Base-by-base conservation (phyloP, 2,113 vertebrate genomes). In the Nematolebias whitei region DNA sequence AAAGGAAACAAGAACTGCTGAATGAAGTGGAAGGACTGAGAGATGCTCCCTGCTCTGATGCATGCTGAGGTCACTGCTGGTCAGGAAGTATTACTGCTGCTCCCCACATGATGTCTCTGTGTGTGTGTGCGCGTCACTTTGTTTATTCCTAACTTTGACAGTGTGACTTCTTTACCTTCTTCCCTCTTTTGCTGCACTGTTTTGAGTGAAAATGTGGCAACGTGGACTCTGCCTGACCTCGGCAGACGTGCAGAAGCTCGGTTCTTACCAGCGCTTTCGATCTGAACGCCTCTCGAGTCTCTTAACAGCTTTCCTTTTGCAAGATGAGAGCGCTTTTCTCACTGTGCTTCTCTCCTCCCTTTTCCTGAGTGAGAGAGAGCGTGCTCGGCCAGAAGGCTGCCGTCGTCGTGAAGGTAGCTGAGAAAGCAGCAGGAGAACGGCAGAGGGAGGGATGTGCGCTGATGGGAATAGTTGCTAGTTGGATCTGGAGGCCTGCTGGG, bases 381-480 rank as follows among this genome's bases (percentile, higher is more conserved):
- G 48, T 32, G n/a, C 70, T 61, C 65, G 54, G 62, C 82, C 80
- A 71, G 74, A 73, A 71, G 74, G 51, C 74, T 78, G 83, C 66
- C 73, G 54, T 63, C 72, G 75, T 52, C 55, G 18, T 52, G 57
- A 68, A 68, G 68, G 78, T 64, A 71, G 64, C 38, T 44, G 39
- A 65, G 43, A 67, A 75, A 78, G 73, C 80, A 63, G 70, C 63
- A 79, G 75, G 77, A 62, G 69, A 62, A 68, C 35, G 14, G 68
- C 8, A 24, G 63, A 38, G 67, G 41, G 63, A 54, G 64, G 53
- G 71, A 49, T 62, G 63, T 76, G 75, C 70, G 66, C 64, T 77
- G 73, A 87, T 87, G 69, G 83, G 90, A 88, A 85, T 84, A 80
- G 85, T 84, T 81, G 78, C 60, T 74, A 77, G 74, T 80, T 85